Conservation (phyloP, 1,140 invertebrate genomes). For the Limonius californicus region DNA sequence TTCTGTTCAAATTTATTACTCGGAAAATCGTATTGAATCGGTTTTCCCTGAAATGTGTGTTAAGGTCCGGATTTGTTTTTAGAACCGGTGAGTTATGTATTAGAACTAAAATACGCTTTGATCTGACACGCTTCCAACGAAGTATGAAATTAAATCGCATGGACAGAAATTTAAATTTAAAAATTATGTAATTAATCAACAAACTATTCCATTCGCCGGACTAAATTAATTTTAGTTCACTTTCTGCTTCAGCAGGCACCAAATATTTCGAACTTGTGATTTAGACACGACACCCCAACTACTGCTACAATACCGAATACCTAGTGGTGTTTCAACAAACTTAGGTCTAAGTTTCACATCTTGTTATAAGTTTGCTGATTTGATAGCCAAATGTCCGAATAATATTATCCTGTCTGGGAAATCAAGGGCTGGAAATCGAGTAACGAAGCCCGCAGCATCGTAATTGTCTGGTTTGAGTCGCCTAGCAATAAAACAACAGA, state of each 20-base stretch:
- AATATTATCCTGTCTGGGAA: not conserved
- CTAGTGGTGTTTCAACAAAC: not conserved
- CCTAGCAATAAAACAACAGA: not conserved
- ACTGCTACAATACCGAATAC: not conserved
- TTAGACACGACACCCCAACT: not conserved
- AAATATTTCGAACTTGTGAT: not conserved
- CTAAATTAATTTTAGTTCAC: no score
- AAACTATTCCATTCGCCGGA: not conserved
- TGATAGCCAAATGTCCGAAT: not conserved
- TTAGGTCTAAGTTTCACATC: not conserved
- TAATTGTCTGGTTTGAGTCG: not conserved
- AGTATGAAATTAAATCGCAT: not conserved
- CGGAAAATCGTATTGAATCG: no score
- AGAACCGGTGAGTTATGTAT: not conserved
- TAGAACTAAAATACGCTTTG: not conserved
- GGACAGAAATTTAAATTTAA: not conserved
- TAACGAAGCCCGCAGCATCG: constrained; percentile 1
- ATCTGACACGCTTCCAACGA: not conserved
- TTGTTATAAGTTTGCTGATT: not conserved
- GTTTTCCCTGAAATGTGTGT: no score
- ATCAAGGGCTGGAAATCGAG: no score
- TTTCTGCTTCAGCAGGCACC: no score
- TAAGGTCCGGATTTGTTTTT: no score
- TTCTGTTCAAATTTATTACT: no score
- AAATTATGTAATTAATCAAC: not conserved